Evolutionary conservation across 1,140 invertebrate genomes (phyloP).

Genomic region (Neoseiulus cucumeris): DNA sequence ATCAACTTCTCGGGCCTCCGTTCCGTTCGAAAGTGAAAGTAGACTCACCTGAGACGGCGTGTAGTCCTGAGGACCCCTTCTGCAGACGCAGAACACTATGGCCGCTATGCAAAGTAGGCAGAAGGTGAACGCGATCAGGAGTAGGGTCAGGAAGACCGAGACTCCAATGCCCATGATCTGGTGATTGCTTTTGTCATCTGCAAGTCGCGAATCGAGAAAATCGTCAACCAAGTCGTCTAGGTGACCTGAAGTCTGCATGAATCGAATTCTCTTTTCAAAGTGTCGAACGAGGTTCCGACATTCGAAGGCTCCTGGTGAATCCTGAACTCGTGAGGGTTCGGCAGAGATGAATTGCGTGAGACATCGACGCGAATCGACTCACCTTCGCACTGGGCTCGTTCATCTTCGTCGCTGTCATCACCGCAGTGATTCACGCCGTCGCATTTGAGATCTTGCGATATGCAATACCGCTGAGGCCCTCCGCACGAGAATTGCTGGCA

Average conservation of each 20-base stretch:
- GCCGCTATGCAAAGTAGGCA: conserved; percentile 41
- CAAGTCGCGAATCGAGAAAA: no score
- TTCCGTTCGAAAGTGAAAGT: no score
- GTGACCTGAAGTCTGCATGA: no score
- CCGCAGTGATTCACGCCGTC: conserved; percentile 76
- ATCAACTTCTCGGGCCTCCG: not conserved
- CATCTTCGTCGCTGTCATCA: conserved; percentile 65
- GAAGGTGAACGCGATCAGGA: conserved; percentile 43
- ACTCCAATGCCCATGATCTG: conserved; percentile 50
- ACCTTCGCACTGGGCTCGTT: conserved; percentile 57
- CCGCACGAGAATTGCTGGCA: conserved; percentile 22
- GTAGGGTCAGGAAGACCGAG: conserved; percentile 47
- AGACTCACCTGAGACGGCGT: not conserved
- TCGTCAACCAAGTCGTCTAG: not conserved
- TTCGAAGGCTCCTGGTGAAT: conserved; percentile 11
- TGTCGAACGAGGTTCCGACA: no score
- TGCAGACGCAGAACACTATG: conserved; percentile 48
- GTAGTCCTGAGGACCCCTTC: conserved; percentile 29
- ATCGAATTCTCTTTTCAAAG: no score
- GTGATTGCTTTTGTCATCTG: conserved; percentile 44
- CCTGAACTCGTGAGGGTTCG: conserved; percentile 9
- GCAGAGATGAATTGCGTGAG: not conserved
- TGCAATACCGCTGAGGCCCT: conserved; percentile 71
- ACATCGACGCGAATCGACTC: conserved; percentile 27
- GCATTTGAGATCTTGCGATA: conserved; percentile 62